Percentiles rank a stretch among this genome's conserved stretches.
These are phyloP conservation scores for Eurytoma adleriae DNA, from an alignment of 2,888 invertebrate species.

Conservation along the genomic window DNA sequence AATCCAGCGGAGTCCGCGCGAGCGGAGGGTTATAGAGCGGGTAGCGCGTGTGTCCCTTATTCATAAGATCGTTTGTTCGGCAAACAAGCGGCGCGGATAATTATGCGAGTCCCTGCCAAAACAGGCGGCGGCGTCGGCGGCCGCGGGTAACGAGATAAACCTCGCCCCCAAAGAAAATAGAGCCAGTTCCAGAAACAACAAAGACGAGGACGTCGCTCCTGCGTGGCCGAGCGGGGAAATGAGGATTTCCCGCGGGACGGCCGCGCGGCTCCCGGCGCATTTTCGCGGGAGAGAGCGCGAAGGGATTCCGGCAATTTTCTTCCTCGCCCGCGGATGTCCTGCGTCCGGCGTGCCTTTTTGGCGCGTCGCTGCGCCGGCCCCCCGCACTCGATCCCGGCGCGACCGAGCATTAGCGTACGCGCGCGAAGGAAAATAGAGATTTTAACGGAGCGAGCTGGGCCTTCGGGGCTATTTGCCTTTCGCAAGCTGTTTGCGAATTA, in stretches of 20 bases:
- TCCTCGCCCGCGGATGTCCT: background rate
- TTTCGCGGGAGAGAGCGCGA: conserved; percentile 32
- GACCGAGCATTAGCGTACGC: too few species aligned
- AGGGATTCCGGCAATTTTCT: conserved; percentile 18
- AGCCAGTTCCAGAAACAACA: conserved; percentile 27
- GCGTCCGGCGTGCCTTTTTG: background rate
- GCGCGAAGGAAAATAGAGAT: too few species aligned
- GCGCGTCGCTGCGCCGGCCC: too few species aligned
- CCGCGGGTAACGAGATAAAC: conserved; percentile 50
- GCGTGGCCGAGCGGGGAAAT: conserved; percentile 29
- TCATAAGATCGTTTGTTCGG: conserved; percentile 54
- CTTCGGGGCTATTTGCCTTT: too few species aligned
- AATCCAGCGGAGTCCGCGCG: conserved; percentile 43
- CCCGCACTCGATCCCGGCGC: too few species aligned
- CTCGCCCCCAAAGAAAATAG: conserved; percentile 47
- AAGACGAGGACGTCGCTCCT: background rate
- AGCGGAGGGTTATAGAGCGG: background rate
- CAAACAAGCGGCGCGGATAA: conserved; percentile 46
- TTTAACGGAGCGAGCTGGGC: too few species aligned
- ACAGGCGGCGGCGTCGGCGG: conserved; percentile 13
- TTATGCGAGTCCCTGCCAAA: conserved; percentile 46
- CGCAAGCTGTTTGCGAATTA: too few species aligned
- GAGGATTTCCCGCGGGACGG: conserved; percentile 30
- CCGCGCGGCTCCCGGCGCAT: background rate
- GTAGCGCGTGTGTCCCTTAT: conserved; percentile 36